phyloP scores from a whole-genome alignment of 2,797 vertebrate genomes.

The Leptatherina wallacei region DNA sequence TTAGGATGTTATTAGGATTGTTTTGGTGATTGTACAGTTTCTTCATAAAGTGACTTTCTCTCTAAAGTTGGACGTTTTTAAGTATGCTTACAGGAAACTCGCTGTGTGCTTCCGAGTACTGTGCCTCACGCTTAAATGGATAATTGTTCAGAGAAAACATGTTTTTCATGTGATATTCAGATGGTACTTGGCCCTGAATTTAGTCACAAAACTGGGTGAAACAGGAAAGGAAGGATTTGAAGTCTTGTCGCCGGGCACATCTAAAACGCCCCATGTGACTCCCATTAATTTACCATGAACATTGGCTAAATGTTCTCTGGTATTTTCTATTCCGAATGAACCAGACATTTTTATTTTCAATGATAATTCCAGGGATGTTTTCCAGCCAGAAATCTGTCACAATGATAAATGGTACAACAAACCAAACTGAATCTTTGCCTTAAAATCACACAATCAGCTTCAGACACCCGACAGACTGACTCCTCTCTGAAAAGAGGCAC shows the following conservation, averaged over 20 bases:
- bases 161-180: slow-evolving; percentile 72
- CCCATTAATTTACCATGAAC: slow-evolving; percentile 23
- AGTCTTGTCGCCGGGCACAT: neutral
- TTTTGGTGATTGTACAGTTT: neutral
- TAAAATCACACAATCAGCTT: neutral
- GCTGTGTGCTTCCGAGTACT: slow-evolving; percentile 17
- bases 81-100: slow-evolving; percentile 38
- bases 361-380: neutral
- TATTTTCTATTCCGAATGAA: slow-evolving; percentile 1
- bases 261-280: slow-evolving; percentile 40
- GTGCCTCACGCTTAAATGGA: slow-evolving; percentile 48
- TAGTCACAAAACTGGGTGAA: slow-evolving; percentile 41
- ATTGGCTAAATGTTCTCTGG: neutral
- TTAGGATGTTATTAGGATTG: neutral
- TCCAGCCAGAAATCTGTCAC: neutral
- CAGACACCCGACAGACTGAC: neutral
- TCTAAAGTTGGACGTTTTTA: neutral
- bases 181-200: slow-evolving; percentile 54
- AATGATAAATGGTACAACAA: slow-evolving; percentile 7
- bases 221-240: slow-evolving; percentile 41
- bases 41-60: neutral
- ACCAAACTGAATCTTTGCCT: neutral
- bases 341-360: neutral
- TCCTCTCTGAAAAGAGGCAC: neutral
- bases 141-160: slow-evolving; percentile 57